Evolutionary conservation across 2,888 invertebrate genomes (phyloP), one percentile per base, ranked within the genome.

Genomic region (Amblyjoppa fuscipennis): DNA sequence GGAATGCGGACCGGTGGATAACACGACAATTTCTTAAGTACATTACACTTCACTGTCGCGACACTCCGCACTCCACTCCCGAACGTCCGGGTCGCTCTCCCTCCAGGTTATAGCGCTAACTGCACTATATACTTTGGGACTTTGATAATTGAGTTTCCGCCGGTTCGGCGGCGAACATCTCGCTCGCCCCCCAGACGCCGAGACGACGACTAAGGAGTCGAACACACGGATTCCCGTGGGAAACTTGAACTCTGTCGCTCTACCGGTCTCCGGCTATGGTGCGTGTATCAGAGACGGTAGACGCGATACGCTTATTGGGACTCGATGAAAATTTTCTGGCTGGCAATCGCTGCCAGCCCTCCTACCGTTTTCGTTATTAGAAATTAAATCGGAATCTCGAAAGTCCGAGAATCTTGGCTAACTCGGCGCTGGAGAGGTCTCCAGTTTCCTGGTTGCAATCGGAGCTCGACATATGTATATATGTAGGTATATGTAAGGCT

Each of bases 121-220:
- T 49, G 28, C 31, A 13, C 38, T 51, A 51, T 34, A 34, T 51
- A 53, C 64, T 80, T 71, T 20, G 49, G 25, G 38, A 80, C 61
- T 73, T 80, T 51, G 79, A 51, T 80, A 73, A 80, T 80, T 66
- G 71, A 80, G 71, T 80, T 73, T 71, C 49, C 61, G 38, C 73
- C 64, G 38, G 51, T 51, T 73, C 34, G 59, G 11, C 16, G 13
- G 51, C 3, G 61, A n/a, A 73, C 64, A 41, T 66, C 45, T 69
- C 71, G 1, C 49, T 34, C 13, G 71, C 20, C 16, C 31, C 31
- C 34, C 13, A 34, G 38, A 66, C 34, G 66, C 20, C n/a, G 49
- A 68, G 59, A 59, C 78, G 78, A 61, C 49, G 45, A 20, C 20
- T 20, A 20, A 51, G 28, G 49, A 20, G 59, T 78, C 45, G 59